A percentile compares a stretch with the other conserved stretches of the same genome.
These are phyloP conservation scores for Tokudaia tokunoshimensis DNA, from an alignment of 2,797 vertebrate species.

Conservation along the genomic window DNA sequence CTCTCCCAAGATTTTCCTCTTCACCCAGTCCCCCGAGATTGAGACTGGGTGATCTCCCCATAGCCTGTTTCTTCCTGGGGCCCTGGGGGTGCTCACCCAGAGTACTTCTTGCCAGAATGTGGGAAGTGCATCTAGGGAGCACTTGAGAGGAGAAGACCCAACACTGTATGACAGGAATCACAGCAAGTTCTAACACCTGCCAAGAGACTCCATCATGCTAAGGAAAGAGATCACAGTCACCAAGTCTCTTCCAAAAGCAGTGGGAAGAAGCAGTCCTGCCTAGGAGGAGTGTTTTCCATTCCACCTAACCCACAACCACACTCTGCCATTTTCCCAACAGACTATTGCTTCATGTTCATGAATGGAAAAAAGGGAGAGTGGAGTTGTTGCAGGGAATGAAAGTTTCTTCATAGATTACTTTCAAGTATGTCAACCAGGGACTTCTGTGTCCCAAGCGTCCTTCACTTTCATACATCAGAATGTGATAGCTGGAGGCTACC, in stretches of 20 bases:
- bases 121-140: neutral
- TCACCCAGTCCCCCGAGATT: neutral
- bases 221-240: neutral
- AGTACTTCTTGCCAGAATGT: neutral
- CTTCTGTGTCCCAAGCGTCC: neutral
- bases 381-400: neutral
- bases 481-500: neutral
- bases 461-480: neutral
- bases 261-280: neutral
- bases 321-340: fast-evolving
- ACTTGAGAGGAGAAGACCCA: neutral
- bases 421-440: neutral
- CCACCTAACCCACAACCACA: neutral
- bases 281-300: neutral
- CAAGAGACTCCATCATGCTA: neutral
- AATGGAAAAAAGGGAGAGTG: neutral
- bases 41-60: neutral
- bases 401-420: neutral
- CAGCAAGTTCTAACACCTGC: neutral
- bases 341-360: neutral
- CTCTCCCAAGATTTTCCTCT: neutral
- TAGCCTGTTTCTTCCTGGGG: neutral
- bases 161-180: no score
- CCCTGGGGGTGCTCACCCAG: neutral
- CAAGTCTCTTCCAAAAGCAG: neutral